These are phyloP conservation scores for Merodon equestris DNA, from an alignment of 2,888 invertebrate genomes.

Conservation along the genomic window DNA sequence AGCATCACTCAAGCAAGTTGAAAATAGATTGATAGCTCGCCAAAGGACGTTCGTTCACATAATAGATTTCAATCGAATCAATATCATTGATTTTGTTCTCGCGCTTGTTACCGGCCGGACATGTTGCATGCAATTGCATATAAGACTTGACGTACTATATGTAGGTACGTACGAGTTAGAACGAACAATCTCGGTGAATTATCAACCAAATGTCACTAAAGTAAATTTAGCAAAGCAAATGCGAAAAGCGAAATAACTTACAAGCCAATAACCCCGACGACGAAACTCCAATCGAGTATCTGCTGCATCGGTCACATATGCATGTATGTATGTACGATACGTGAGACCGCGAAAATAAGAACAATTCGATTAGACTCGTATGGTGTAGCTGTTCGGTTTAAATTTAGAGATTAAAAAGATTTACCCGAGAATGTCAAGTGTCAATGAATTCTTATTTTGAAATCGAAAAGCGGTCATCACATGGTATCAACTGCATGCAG, in stretches of 20 bases:
- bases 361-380: neutral
- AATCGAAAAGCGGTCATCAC: constrained; percentile 33
- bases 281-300: neutral
- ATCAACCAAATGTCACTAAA: constrained; percentile 34
- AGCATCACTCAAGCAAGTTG: constrained; percentile 34
- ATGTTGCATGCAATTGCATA: constrained; percentile 18
- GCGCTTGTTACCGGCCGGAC: constrained; percentile 47
- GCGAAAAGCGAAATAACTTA: constrained; percentile 5
- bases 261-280: neutral
- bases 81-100: too few species aligned
- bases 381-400: constrained; percentile 6
- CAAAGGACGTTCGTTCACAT: constrained; percentile 52
- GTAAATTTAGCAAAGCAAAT: neutral
- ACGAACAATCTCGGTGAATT: too few species aligned
- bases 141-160: too few species aligned
- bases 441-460: constrained; percentile 57
- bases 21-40: constrained; percentile 46
- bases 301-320: too few species aligned
- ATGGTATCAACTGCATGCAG: too few species aligned
- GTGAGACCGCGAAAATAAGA: neutral
- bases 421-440: constrained; percentile 43
- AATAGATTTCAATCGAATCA: constrained; percentile 14
- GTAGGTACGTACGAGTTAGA: too few species aligned
- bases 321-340: neutral
- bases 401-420: constrained; percentile 39